Evolutionary conservation across 2,113 vertebrate species (phyloP), one percentile per base, ranked within the genome.

Genomic region (Tyrannus savana): DNA sequence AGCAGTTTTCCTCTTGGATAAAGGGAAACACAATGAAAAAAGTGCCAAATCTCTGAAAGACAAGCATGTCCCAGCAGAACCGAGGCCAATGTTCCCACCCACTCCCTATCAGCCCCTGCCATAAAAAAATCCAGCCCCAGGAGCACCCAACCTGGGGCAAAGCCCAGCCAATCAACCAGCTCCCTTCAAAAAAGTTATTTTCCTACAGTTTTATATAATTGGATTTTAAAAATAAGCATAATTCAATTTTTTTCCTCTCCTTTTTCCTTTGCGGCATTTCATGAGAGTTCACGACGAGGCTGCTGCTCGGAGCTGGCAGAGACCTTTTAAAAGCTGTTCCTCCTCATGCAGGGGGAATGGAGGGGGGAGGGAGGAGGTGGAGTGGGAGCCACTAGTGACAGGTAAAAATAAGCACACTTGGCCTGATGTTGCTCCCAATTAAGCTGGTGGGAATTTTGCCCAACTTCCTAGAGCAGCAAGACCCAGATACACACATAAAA

Each of bases 321-420:
- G 82, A 94, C 83, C 92, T 96, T 90, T 74, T 2, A 12, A 77
- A 77, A 72, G 84, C 67, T 83, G 4, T 13, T 94, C 31, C 81
- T 27, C 56, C 67, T 59, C 25, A 42, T 73, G 84, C 9, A 42
- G 0, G 41, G 52, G 63, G 80, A 73, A 66, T n/a, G 64, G 55
- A 72, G 59, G 22, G 41, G n/a, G 76, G 73, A 71, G 64, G 91
- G 47, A 87, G 41, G 49, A 93, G 64, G 73, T 3, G 6, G 60
- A 75, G 39, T 16, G 60, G 79, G 75, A 96, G 60, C 85, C 35
- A 37, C 35, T 37, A 81, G 41, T 2, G 41, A 87, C 95, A 96
- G 88, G 93, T 95, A 96, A 97, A 96, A 97, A 95, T 92, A 96
- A 89, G 86, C 66, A 62, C 12, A 5, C 80, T 84, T 93, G 90